Percentiles rank a stretch among this genome's conserved stretches.
phyloP scores from a whole-genome alignment of 2,797 vertebrate genomes.

The Parambassis ranga region DNA sequence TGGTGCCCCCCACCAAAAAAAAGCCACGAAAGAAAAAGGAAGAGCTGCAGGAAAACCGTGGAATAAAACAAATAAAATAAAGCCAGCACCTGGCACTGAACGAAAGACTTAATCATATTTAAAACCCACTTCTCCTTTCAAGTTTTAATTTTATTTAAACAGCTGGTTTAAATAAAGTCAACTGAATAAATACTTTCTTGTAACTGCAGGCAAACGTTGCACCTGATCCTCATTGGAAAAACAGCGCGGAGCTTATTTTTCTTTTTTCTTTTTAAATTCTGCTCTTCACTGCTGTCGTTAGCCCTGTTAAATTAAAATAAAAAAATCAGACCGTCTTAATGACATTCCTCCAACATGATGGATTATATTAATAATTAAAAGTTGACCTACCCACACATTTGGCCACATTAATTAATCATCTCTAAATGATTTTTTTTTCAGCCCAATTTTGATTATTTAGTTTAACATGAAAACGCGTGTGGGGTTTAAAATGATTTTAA shows the following conservation, averaged over 20 bases:
- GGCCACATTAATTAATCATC: constrained; percentile 68
- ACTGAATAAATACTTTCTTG: not conserved
- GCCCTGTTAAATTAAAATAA: not conserved
- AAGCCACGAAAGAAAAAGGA: not conserved
- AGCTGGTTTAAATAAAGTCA: not conserved
- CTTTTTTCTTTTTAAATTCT: not conserved
- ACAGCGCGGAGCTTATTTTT: not conserved
- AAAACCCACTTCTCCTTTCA: not conserved
- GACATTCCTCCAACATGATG: constrained; percentile 74
- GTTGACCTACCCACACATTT: constrained; percentile 73
- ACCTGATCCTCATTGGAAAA: not conserved
- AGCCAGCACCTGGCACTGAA: not conserved
- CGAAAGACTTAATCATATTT: not conserved
- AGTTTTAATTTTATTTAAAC: not conserved
- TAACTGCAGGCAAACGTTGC: not conserved
- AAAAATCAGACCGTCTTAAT: constrained; percentile 26
- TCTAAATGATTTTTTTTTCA: constrained; percentile 45
- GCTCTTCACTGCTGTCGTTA: constrained; percentile 34
- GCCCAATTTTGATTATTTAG: constrained; percentile 37
- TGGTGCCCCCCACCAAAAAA: not conserved
- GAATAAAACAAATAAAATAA: not conserved
- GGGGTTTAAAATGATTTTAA: not conserved
- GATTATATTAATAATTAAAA: constrained; percentile 69
- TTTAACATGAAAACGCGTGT: constrained; percentile 1
- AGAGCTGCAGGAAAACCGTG: not conserved